A percentile compares a stretch with the other conserved stretches of the same genome.
Conservation (phyloP, 2,797 vertebrate species). For the Microchirus variegatus region DNA sequence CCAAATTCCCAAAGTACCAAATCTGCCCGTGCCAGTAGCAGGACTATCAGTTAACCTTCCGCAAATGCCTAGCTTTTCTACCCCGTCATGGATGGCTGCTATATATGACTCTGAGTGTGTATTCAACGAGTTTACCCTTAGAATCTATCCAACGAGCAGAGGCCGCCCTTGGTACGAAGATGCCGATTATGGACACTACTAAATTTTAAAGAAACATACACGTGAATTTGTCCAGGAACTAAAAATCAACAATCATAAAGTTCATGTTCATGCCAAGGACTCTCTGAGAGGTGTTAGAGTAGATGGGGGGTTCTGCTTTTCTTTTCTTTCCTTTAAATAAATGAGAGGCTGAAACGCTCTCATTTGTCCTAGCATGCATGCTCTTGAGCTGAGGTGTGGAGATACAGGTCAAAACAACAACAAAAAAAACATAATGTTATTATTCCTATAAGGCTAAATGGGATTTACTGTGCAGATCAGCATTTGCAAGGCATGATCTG, state of each 20-base stretch:
- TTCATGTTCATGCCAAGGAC: conserved; percentile 98
- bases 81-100: conserved; percentile 99
- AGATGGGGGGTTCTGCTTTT: conserved; percentile 86
- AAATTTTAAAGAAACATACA: neutral
- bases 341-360: conserved; percentile 85
- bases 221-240: neutral
- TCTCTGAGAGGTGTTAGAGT: conserved; percentile 88
- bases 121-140: conserved; percentile 95
- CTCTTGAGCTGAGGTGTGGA: conserved; percentile 90
- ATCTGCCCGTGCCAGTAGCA: conserved; percentile 92
- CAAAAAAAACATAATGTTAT: neutral
- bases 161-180: conserved; percentile 97
- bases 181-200: conserved; percentile 64
- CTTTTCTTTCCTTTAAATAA: conserved; percentile 49
- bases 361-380: conserved; percentile 95
- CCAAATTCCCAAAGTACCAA: conserved; percentile 99
- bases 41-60: conserved; percentile 99
- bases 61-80: conserved; percentile 99
- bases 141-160: conserved; percentile 87
- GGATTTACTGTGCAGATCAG: conserved; percentile 23
- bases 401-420: conserved; percentile 77
- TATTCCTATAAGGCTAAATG: conserved; percentile 19
- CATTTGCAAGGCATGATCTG: conserved; percentile 20
- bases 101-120: conserved; percentile 99
- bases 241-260: neutral